Evolutionary conservation across 2,113 vertebrate species (phyloP), one percentile per base, ranked within the genome.

Genomic region (Toxostoma redivivum): DNA sequence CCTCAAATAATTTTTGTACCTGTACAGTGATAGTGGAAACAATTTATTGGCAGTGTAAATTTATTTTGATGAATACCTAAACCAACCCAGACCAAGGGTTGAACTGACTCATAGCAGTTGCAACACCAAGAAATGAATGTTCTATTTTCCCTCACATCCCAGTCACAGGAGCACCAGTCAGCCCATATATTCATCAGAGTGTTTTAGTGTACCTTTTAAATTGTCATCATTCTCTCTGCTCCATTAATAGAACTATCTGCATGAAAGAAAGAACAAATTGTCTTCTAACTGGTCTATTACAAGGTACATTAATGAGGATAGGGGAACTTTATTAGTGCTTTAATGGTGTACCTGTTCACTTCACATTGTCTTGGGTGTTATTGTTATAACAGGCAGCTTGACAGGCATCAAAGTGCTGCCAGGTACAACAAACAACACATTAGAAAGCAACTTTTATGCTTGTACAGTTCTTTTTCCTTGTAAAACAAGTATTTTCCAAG

Each of bases 201-300:
- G 88, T 42, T 96, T 96, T 96, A 93, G 81, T 70, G 78, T 81
- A 92, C 64, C 76, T 97, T 94, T 96, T 83, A 95, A 88, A 94
- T 92, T 95, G 70, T 94, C 77, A 76, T 93, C 94, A 69, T 95
- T 86, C 85, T 95, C 92, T 57, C 62, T 95, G 72, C 66, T 84
- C 69, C 78, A 79, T 92, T 96, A 95, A 96, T 92, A 94, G 60
- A 96, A 93, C 91, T 94, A 88, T 90, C 81, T 94, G 79, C 87
- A 80, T 94, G 94, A 96, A 81, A 95, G 61, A 92, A 95, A 91
- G 85, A 96, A 96, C 77, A 72, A 97, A 97, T 94, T 90, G 83
- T 92, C 85, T 97, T 94, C 86, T 78, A 96, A 91, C 94, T 74
- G 73, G 22, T 86, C 73, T 88, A 91, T 95, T 96, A 96, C 70